Percentiles rank a stretch among this genome's conserved stretches.
These are phyloP conservation scores for Lottia gigantea DNA, from an alignment of 2,888 invertebrate species.

Conservation along the genomic window DNA sequence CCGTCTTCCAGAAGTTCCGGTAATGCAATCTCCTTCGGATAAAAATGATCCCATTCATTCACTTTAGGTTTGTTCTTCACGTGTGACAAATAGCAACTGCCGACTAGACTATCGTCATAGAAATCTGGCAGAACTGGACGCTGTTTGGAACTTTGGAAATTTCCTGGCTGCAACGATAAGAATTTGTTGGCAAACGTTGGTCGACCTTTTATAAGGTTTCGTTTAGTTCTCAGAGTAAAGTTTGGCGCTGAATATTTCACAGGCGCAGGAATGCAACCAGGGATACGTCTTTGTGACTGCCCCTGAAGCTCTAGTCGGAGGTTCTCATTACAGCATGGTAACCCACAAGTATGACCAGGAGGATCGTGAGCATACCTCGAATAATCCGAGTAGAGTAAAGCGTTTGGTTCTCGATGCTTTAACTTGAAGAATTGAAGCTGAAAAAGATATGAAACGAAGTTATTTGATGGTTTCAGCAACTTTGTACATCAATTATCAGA, in stretches of 20 bases:
- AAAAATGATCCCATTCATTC: constrained; percentile 24
- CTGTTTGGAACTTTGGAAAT: constrained; percentile 3
- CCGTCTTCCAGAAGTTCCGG: constrained; percentile 27
- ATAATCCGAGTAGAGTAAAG: constrained; percentile 37
- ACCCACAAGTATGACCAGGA: constrained; percentile 59
- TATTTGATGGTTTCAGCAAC: neutral
- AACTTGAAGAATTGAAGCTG: constrained; percentile 14
- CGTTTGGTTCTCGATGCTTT: constrained; percentile 22
- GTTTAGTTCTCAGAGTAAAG: constrained; percentile 43
- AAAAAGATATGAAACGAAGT: neutral
- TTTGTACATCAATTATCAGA: no score
- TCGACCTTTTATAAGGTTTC: constrained; percentile 28
- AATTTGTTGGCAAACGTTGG: constrained; percentile 42
- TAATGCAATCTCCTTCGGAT: constrained; percentile 27
- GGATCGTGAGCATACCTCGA: constrained; percentile 56
- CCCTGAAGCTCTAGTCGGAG: constrained; percentile 37
- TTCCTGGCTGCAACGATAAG: constrained; percentile 40
- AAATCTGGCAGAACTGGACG: constrained; percentile 19
- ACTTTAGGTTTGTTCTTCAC: constrained; percentile 6
- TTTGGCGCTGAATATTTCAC: constrained; percentile 38
- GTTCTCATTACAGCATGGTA: constrained; percentile 57
- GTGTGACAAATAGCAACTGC: constrained; percentile 13
- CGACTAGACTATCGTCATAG: neutral
- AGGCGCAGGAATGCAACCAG: constrained; percentile 16
- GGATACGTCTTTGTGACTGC: constrained; percentile 24